Evolutionary conservation across 2,797 vertebrate genomes (phyloP).

Genomic region (Acrossocheilus wenchowensis): DNA sequence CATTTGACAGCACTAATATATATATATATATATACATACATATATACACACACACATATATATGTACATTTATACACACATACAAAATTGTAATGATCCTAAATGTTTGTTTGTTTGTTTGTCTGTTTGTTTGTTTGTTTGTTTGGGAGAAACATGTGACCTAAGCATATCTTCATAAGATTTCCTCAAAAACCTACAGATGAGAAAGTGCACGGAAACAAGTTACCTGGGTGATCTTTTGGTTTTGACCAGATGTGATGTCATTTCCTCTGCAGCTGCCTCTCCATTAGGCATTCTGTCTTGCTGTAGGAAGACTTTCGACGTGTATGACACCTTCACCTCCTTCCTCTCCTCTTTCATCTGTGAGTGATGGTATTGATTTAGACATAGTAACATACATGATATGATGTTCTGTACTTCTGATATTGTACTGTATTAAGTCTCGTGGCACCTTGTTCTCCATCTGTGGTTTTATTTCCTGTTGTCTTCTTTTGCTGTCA

Average conservation of each 20-base stretch:
- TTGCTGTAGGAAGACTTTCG: constrained; percentile 75
- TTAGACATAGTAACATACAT: constrained; percentile 1
- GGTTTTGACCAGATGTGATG: constrained; percentile 58
- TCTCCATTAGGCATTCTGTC: constrained; percentile 67
- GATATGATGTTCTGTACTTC: background rate
- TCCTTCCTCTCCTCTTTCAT: constrained; percentile 71
- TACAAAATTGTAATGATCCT: background rate
- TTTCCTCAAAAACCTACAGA: background rate
- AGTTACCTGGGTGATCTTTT: constrained; percentile 69
- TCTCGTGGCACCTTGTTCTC: constrained; percentile 63
- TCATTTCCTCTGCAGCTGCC: constrained; percentile 65
- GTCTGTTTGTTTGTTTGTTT: too few relatives aligned
- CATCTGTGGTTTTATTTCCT: constrained; percentile 55
- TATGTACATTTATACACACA: too few relatives aligned
- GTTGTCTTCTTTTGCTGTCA: constrained; percentile 59
- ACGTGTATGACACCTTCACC: constrained; percentile 74
- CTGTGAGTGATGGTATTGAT: constrained; percentile 59
- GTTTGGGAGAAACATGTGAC: background rate
- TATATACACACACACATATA: too few relatives aligned
- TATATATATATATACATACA: too few relatives aligned
- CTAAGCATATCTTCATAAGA: background rate
- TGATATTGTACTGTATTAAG: background rate
- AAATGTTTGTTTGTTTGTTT: background rate
- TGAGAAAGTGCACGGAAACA: background rate
- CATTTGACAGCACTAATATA: too few relatives aligned